These are phyloP conservation scores for Trinorchestia longiramus DNA, from an alignment of 1,140 invertebrate genomes.

Conservation along the genomic window DNA sequence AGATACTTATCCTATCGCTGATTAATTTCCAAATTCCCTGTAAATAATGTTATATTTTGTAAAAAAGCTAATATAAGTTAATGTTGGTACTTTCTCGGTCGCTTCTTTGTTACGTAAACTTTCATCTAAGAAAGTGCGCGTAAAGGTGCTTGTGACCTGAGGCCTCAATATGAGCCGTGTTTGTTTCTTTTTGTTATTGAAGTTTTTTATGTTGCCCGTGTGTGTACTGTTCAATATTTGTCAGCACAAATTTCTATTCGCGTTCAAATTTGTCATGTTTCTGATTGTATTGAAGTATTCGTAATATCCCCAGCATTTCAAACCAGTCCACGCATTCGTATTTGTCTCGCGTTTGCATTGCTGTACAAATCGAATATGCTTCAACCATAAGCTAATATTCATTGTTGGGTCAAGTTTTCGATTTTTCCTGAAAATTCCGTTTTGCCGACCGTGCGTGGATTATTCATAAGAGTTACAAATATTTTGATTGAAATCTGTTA, in stretches of 20 bases:
- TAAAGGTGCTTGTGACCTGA: slow-evolving; percentile 37
- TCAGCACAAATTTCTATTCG: not conserved
- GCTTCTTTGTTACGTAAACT: slow-evolving; percentile 36
- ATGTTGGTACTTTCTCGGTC: slow-evolving; percentile 23
- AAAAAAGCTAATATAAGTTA: not conserved
- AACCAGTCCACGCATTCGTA: not conserved
- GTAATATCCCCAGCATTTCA: not conserved
- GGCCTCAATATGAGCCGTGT: not conserved
- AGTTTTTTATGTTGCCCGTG: not conserved
- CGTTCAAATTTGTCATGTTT: slow-evolving; percentile 5
- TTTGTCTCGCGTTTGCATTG: not conserved
- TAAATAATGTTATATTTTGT: slow-evolving; percentile 51
- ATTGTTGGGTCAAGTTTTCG: not conserved
- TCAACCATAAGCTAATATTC: not conserved
- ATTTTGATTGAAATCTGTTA: not conserved
- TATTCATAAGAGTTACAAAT: not conserved
- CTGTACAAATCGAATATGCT: not conserved
- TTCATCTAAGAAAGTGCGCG: not conserved
- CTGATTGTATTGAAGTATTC: not conserved
- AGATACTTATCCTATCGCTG: not conserved
- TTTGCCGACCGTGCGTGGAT: not conserved
- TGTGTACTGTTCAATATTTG: not conserved
- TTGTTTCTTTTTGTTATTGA: slow-evolving; percentile 26
- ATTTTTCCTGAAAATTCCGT: not conserved
- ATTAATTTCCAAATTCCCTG: not conserved